Conservation (phyloP, 2,797 vertebrate species). For the Eulemur mongoz region DNA sequence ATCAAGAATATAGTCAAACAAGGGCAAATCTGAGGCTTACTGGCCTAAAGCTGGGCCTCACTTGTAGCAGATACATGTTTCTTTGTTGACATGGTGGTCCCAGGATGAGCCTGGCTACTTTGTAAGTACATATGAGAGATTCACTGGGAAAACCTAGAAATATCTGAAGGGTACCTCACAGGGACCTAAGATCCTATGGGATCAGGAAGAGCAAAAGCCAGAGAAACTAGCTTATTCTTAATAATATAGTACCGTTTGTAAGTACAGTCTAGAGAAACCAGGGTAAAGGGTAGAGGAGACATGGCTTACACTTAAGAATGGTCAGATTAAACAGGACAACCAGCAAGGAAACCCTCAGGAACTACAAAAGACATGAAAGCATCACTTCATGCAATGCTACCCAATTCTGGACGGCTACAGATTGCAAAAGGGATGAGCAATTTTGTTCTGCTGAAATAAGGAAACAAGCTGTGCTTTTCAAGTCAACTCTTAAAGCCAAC, state of each 20-base stretch:
- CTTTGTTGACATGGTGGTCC: not conserved
- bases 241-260: not conserved
- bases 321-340: not conserved
- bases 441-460: slow-evolving; percentile 41
- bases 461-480: slow-evolving; percentile 56
- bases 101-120: not conserved
- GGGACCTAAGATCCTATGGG: not conserved
- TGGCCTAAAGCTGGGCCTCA: not conserved
- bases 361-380: not conserved
- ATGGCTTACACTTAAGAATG: not conserved
- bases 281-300: not conserved
- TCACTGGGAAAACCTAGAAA: not conserved
- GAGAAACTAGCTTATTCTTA: not conserved
- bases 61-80: not conserved
- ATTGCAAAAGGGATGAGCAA: slow-evolving; percentile 37
- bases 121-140: not conserved
- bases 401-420: not conserved
- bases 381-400: not conserved
- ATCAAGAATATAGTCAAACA: too few species aligned
- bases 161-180: not conserved
- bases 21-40: too few species aligned
- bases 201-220: not conserved
- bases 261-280: not conserved
- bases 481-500: slow-evolving; percentile 42
- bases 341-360: not conserved